phyloP scores from a whole-genome alignment of 1,140 invertebrate species.

The Dreissena polymorpha region DNA sequence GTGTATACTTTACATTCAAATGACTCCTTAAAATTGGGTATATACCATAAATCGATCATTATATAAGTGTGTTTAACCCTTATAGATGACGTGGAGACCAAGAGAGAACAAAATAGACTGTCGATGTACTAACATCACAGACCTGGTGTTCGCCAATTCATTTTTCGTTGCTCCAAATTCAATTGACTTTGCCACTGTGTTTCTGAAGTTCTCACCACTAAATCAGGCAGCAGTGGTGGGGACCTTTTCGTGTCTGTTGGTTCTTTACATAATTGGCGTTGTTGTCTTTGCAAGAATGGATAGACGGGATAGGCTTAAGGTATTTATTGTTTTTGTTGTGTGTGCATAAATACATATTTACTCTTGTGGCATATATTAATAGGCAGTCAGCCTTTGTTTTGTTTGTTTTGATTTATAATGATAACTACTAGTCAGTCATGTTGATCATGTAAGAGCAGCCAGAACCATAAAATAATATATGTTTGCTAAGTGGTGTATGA shows the following conservation, averaged over 20 bases:
- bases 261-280: constrained; percentile 77
- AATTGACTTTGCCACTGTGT: constrained; percentile 82
- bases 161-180: constrained; percentile 81
- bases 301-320: constrained; percentile 70
- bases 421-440: no score
- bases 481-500: no score
- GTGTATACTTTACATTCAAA: no score
- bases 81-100: constrained; percentile 28
- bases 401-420: no score
- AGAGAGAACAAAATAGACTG: neutral
- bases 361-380: no score
- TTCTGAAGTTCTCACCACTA: constrained; percentile 70
- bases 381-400: no score
- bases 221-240: constrained; percentile 70
- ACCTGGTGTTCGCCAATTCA: constrained; percentile 52
- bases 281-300: constrained; percentile 79
- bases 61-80: no score
- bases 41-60: no score
- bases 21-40: no score
- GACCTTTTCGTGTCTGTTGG: constrained; percentile 78
- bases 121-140: constrained; percentile 17
- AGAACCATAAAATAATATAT: no score
- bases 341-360: no score
- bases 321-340: constrained; percentile 12
- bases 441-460: no score